phyloP scores from a whole-genome alignment of 2,113 vertebrate genomes.

The Trichechus manatus region DNA sequence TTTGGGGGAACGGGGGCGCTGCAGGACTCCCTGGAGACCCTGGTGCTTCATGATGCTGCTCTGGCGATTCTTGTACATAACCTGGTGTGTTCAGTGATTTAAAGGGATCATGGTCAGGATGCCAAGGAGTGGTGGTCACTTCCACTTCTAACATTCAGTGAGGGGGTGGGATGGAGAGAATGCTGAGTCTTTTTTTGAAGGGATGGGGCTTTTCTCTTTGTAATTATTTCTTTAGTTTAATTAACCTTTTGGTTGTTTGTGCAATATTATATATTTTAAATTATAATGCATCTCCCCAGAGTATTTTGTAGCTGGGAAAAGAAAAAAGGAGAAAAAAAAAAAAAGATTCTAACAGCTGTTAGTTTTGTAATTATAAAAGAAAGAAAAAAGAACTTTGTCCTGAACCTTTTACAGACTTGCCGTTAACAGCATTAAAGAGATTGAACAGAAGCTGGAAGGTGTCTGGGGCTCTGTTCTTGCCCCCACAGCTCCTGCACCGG shows the following conservation, averaged over 20 bases:
- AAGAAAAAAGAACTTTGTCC: conserved; percentile 87
- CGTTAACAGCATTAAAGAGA: conserved; percentile 90
- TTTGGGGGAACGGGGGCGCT: conserved; percentile 25
- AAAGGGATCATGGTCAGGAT: conserved; percentile 52
- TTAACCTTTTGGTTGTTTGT: conserved; percentile 89
- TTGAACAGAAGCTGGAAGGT: conserved; percentile 82
- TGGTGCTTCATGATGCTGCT: conserved; percentile 72
- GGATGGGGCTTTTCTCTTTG: conserved; percentile 81
- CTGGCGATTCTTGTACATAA: conserved; percentile 59
- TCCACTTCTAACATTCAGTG: conserved; percentile 29
- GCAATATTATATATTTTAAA: conserved; percentile 92
- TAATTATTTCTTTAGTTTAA: conserved; percentile 83
- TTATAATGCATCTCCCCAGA: conserved; percentile 87
- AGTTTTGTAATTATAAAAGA: conserved; percentile 89
- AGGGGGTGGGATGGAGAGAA: conserved; percentile 67
- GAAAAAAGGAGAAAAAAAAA: conserved; percentile 39
- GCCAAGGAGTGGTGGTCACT: background rate
- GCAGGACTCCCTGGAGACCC: conserved; percentile 62
- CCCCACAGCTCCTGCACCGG: background rate
- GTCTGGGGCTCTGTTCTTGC: conserved; percentile 43
- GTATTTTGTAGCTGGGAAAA: conserved; percentile 88
- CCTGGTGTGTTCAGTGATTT: conserved; percentile 28
- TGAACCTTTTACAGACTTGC: conserved; percentile 90
- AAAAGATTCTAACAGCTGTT: conserved; percentile 88
- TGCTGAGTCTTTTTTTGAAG: conserved; percentile 64